phyloP scores from a whole-genome alignment of 2,797 vertebrate genomes.

The Nannoperca obscura region DNA sequence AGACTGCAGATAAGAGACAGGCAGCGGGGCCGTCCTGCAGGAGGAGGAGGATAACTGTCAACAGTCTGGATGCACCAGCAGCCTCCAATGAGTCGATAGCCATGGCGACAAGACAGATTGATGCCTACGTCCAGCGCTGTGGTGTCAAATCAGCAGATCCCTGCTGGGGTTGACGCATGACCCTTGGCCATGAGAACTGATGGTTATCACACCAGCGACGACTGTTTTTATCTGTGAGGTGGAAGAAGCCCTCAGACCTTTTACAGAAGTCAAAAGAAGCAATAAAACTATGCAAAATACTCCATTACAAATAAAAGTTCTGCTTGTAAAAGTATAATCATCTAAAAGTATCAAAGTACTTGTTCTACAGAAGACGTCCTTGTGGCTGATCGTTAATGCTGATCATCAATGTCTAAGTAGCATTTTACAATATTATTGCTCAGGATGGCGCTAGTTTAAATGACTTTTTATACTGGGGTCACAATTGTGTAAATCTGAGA shows the following conservation, averaged over 20 bases:
- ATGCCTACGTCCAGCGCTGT: constrained; percentile 43
- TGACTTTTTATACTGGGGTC: not conserved
- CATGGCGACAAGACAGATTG: constrained; percentile 65
- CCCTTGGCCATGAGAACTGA: constrained; percentile 25
- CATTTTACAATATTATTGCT: not conserved
- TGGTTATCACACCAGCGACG: constrained; percentile 9
- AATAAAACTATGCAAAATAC: not conserved
- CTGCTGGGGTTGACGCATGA: constrained; percentile 41
- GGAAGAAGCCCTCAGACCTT: not conserved
- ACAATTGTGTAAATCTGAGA: not conserved
- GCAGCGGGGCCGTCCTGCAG: constrained; percentile 26
- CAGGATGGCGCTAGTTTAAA: not conserved
- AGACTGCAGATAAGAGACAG: constrained; percentile 68
- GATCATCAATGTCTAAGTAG: not conserved
- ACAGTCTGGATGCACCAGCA: constrained; percentile 33
- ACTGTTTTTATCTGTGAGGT: not conserved
- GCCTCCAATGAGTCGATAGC: constrained; percentile 55
- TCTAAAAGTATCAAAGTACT: no score
- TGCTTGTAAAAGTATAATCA: no score
- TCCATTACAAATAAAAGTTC: no score
- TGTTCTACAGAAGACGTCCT: no score
- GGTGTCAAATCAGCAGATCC: constrained; percentile 41
- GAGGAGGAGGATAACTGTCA: constrained; percentile 63
- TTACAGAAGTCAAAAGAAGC: not conserved
- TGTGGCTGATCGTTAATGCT: not conserved